Percentiles rank a stretch among this genome's conserved stretches.
Conservation (phyloP, 2,888 invertebrate species). For the Meandrusa payeni region DNA sequence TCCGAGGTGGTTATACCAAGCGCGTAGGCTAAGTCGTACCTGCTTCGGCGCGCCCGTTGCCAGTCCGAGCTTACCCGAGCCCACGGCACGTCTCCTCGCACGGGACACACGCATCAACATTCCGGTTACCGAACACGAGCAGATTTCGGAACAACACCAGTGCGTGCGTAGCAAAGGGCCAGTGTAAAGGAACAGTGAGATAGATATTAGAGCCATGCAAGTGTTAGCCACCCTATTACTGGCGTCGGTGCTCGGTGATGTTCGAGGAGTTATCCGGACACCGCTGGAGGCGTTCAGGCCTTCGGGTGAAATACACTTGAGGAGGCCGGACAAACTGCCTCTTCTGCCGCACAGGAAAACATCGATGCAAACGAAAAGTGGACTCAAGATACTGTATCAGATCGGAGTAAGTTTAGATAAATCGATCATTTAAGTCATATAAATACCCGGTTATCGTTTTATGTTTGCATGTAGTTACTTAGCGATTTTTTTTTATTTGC, state of each 20-base stretch:
- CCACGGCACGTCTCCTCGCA: conserved; percentile 55
- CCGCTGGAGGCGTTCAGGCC: conserved; percentile 81
- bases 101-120: conserved; percentile 43
- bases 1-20: conserved; percentile 73
- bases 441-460: no score
- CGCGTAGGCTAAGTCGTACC: conserved; percentile 76
- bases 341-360: conserved; percentile 73
- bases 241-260: conserved; percentile 60
- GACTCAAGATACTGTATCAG: conserved; percentile 86
- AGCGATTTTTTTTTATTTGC: no score
- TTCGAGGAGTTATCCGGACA: conserved; percentile 68
- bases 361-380: conserved; percentile 68
- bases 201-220: conserved; percentile 55
- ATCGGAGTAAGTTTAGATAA: conserved; percentile 82
- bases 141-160: conserved; percentile 30
- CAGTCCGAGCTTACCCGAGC: conserved; percentile 67
- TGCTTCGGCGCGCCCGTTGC: conserved; percentile 60
- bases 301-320: conserved; percentile 67
- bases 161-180: conserved; percentile 25
- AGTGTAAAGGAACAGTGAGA: conserved; percentile 28
- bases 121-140: conserved; percentile 39
- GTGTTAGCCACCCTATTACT: conserved; percentile 62
- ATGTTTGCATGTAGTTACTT: no score
- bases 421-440: background rate
- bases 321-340: conserved; percentile 71